A percentile compares a stretch with the other conserved stretches of the same genome.
These are phyloP conservation scores for Myripristis murdjan DNA, from an alignment of 2,797 vertebrate genomes.

Conservation along the genomic window DNA sequence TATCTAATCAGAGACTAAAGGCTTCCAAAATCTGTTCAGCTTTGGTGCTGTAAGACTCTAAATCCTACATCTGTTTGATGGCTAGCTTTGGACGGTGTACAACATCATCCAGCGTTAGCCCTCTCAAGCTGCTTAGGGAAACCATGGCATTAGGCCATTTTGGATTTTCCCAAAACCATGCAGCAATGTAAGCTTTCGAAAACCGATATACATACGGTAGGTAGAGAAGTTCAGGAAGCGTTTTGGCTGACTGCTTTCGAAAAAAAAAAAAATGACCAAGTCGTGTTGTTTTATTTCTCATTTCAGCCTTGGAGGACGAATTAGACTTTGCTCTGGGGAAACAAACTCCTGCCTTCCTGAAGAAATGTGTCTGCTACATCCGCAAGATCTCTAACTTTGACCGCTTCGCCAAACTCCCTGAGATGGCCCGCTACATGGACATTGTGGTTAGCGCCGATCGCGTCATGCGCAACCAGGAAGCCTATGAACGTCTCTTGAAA, in stretches of 20 bases:
- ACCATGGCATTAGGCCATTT: conserved; percentile 1
- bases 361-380: conserved; percentile 99
- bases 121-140: conserved; percentile 16
- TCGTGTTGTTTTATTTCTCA: conserved; percentile 42
- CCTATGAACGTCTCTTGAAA: conserved; percentile 95
- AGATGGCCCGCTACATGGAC: conserved; percentile 97
- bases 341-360: conserved; percentile 97
- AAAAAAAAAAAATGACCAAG: neutral
- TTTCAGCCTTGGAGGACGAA: conserved; percentile 96
- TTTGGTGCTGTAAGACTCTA: conserved; percentile 42
- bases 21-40: conserved; percentile 42
- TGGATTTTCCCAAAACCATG: neutral
- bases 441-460: conserved; percentile 89
- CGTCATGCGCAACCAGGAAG: conserved; percentile 93
- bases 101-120: conserved; percentile 2
- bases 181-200: neutral
- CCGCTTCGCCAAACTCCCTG: conserved; percentile 95
- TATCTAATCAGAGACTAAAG: conserved; percentile 65
- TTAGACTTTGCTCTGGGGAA: conserved; percentile 98
- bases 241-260: neutral
- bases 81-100: conserved; percentile 27
- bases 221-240: neutral
- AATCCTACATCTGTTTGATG: conserved; percentile 43
- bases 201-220: neutral
- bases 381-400: conserved; percentile 99